phyloP scores from a whole-genome alignment of 2,797 vertebrate species.

The Typhlichthys subterraneus region DNA sequence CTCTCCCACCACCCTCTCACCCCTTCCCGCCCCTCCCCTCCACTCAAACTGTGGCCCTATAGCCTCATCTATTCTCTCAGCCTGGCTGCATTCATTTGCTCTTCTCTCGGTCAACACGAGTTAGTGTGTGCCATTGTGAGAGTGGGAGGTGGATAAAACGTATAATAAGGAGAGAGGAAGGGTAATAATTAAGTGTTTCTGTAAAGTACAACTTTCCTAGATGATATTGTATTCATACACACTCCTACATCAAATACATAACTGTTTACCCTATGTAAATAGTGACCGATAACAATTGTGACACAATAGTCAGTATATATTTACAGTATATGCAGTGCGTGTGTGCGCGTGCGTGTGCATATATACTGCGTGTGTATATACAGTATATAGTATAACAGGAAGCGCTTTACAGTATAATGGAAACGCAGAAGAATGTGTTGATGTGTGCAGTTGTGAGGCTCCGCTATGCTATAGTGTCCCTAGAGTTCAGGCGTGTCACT shows the following conservation, averaged over 20 bases:
- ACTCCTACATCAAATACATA: background rate
- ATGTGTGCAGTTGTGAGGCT: slow-evolving; percentile 5
- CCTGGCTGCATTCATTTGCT: slow-evolving; percentile 62
- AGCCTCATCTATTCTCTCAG: slow-evolving; percentile 63
- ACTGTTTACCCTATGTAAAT: too few relatives aligned
- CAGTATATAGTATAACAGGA: background rate
- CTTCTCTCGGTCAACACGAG: slow-evolving; percentile 49
- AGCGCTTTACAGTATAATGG: slow-evolving; percentile 1
- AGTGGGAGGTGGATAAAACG: slow-evolving; percentile 3
- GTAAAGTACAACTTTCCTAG: slow-evolving; percentile 39
- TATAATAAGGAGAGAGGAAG: background rate
- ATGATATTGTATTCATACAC: slow-evolving; percentile 11
- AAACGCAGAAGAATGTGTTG: background rate
- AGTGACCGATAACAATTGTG: too few relatives aligned
- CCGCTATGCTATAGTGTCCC: slow-evolving; percentile 23
- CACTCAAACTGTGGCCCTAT: slow-evolving; percentile 57
- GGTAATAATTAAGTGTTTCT: slow-evolving; percentile 30
- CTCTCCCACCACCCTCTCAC: slow-evolving; percentile 59
- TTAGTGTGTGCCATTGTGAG: slow-evolving; percentile 17
- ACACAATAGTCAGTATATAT: too few relatives aligned
- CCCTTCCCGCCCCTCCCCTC: slow-evolving; percentile 61
- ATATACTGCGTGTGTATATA: background rate
- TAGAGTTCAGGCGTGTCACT: slow-evolving; percentile 7
- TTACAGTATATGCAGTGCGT: too few relatives aligned
- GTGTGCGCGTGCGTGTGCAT: background rate